Evolutionary conservation across 2,797 vertebrate species (phyloP).

Genomic region (Pseudomugil gertrudae): DNA sequence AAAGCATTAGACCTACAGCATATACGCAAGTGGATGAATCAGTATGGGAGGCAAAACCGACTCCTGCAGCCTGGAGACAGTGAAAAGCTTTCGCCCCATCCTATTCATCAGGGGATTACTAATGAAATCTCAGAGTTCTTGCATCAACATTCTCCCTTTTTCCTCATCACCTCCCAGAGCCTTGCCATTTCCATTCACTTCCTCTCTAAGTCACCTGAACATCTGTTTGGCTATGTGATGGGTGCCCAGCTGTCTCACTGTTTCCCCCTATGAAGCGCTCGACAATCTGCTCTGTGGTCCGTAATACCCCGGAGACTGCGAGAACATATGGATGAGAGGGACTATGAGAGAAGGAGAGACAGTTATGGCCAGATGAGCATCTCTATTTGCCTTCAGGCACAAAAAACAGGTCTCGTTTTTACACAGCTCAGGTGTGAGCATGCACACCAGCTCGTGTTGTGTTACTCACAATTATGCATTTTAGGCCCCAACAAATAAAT

Average conservation of each 20-base stretch:
- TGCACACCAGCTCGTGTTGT: slow-evolving; percentile 46
- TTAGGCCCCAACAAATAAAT: slow-evolving; percentile 10
- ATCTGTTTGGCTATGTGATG: slow-evolving; percentile 77
- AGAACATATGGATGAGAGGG: slow-evolving; percentile 72
- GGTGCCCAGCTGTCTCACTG: slow-evolving; percentile 75
- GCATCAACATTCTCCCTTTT: slow-evolving; percentile 33
- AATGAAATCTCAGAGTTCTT: slow-evolving; percentile 59
- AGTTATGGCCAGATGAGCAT: slow-evolving; percentile 54
- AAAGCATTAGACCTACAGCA: slow-evolving; percentile 64
- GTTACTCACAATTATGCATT: slow-evolving; percentile 28
- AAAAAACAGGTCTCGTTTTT: slow-evolving; percentile 58
- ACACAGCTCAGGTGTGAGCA: slow-evolving; percentile 55
- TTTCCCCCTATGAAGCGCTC: slow-evolving; percentile 66
- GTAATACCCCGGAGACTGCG: slow-evolving; percentile 58
- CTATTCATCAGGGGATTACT: slow-evolving; percentile 41
- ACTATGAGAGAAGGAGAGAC: slow-evolving; percentile 40
- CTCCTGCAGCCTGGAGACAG: slow-evolving; percentile 40
- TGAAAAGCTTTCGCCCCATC: slow-evolving; percentile 44
- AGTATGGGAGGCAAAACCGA: slow-evolving; percentile 46
- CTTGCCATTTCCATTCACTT: slow-evolving; percentile 39
- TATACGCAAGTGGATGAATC: slow-evolving; percentile 45
- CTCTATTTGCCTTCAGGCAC: slow-evolving; percentile 63
- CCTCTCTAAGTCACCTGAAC: slow-evolving; percentile 73
- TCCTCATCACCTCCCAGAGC: slow-evolving; percentile 31
- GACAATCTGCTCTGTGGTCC: slow-evolving; percentile 76